Percentiles rank a stretch among this genome's conserved stretches.
Evolutionary conservation across 2,113 vertebrate genomes (phyloP).

Genomic region (Saimiri boliviensis): DNA sequence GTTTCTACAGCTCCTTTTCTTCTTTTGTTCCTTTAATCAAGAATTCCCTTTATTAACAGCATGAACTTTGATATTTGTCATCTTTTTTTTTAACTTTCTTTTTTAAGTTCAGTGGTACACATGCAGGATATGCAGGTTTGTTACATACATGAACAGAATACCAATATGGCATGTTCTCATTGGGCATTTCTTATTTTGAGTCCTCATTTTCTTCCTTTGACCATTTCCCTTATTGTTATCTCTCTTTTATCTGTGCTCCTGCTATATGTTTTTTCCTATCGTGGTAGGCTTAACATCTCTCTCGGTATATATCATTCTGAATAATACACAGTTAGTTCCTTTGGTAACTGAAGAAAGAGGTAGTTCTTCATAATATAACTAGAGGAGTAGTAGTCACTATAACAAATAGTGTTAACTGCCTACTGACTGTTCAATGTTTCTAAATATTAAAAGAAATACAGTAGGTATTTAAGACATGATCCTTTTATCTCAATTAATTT

Average conservation of each 20-base stretch:
- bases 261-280: background rate
- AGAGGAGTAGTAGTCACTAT: background rate
- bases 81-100: background rate
- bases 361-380: background rate
- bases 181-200: background rate
- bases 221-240: background rate
- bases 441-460: background rate
- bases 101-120: too few relatives aligned
- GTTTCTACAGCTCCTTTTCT: background rate
- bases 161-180: too few relatives aligned
- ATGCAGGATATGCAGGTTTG: too few relatives aligned
- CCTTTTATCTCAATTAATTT: background rate
- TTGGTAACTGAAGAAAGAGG: background rate
- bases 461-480: background rate
- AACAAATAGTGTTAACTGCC: background rate
- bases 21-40: background rate
- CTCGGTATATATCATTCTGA: background rate
- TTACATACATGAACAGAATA: too few relatives aligned
- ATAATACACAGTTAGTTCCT: background rate
- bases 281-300: background rate
- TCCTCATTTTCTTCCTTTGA: background rate
- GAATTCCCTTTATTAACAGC: background rate
- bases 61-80: background rate
- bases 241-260: background rate
- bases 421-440: background rate